Evolutionary conservation across 1,140 invertebrate genomes (phyloP).

Genomic region (Chymomyza costata): DNA sequence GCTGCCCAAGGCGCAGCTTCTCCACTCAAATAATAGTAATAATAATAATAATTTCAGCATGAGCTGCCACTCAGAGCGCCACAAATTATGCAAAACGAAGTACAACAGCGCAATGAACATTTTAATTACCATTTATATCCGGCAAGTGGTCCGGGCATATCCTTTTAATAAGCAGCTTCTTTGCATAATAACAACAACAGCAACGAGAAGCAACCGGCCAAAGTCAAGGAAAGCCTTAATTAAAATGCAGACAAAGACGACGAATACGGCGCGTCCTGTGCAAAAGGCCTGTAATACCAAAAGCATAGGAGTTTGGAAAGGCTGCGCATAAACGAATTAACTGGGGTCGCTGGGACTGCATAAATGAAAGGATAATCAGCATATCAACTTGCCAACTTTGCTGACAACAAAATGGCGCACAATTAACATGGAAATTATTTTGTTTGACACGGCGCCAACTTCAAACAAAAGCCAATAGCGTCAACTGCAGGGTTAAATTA

Average conservation of each 20-base stretch:
- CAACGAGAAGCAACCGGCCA: too few relatives aligned
- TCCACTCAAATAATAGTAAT: background rate
- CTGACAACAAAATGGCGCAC: slow-evolving; percentile 55
- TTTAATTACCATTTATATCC: slow-evolving; percentile 63
- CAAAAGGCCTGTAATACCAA: background rate
- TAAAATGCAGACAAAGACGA: slow-evolving; percentile 57
- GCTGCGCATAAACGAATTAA: slow-evolving; percentile 64
- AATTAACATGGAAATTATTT: slow-evolving; percentile 71
- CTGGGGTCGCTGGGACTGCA: slow-evolving; percentile 57
- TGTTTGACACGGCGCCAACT: slow-evolving; percentile 56
- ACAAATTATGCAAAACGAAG: slow-evolving; percentile 61
- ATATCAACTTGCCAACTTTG: slow-evolving; percentile 36
- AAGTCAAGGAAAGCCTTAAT: slow-evolving; percentile 59
- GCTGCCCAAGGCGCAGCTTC: too few relatives aligned
- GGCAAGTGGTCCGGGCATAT: slow-evolving; percentile 44
- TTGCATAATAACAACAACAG: slow-evolving; percentile 49
- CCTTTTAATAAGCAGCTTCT: slow-evolving; percentile 59
- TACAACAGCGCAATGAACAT: slow-evolving; percentile 51
- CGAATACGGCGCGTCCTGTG: background rate
- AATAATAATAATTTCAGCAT: background rate
- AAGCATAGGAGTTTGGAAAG: slow-evolving; percentile 1
- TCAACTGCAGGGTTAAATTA: slow-evolving; percentile 60
- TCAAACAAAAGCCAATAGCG: slow-evolving; percentile 36
- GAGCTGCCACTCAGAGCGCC: slow-evolving; percentile 9
- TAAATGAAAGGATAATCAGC: slow-evolving; percentile 73